Evolutionary conservation across 2,797 vertebrate species (phyloP).

Genomic region (Aulostomus chinensis): DNA sequence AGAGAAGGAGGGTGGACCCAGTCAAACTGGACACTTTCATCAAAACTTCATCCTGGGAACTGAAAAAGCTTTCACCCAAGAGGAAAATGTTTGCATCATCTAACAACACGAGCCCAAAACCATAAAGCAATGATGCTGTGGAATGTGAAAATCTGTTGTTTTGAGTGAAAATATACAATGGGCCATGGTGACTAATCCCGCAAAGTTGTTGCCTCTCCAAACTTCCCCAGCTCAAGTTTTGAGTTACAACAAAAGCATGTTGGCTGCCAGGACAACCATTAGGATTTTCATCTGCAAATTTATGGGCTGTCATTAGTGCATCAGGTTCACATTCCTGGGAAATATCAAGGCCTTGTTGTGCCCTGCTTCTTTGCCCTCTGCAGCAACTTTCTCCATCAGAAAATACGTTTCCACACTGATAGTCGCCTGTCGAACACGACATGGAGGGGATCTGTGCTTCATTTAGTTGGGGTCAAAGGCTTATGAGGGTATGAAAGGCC

Average conservation of each 20-base stretch:
- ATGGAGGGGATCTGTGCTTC: no score
- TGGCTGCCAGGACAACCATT: constrained; percentile 47
- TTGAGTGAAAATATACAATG: constrained; percentile 64
- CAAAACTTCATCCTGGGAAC: constrained; percentile 30
- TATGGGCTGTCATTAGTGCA: constrained; percentile 32
- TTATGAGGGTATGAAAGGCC: no score
- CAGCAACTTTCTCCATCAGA: background rate
- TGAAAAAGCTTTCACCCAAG: constrained; percentile 26
- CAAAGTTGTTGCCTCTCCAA: constrained; percentile 62
- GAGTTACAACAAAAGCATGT: constrained; percentile 68
- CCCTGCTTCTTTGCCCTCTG: background rate
- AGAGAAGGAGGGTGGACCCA: constrained; percentile 51
- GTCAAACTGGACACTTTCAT: constrained; percentile 34
- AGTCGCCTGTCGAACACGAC: no score
- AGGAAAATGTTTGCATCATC: constrained; percentile 61
- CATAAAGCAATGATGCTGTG: constrained; percentile 53
- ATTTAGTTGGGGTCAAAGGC: no score
- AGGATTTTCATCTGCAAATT: constrained; percentile 41
- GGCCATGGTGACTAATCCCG: constrained; percentile 59
- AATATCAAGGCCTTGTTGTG: constrained; percentile 29
- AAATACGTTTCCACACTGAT: background rate
- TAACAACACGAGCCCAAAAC: constrained; percentile 25
- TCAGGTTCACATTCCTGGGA: constrained; percentile 12
- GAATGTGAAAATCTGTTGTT: constrained; percentile 73
- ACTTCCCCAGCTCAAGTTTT: constrained; percentile 57